Evolutionary conservation across 2,888 invertebrate species (phyloP).

Genomic region (Girardia tigrina): DNA sequence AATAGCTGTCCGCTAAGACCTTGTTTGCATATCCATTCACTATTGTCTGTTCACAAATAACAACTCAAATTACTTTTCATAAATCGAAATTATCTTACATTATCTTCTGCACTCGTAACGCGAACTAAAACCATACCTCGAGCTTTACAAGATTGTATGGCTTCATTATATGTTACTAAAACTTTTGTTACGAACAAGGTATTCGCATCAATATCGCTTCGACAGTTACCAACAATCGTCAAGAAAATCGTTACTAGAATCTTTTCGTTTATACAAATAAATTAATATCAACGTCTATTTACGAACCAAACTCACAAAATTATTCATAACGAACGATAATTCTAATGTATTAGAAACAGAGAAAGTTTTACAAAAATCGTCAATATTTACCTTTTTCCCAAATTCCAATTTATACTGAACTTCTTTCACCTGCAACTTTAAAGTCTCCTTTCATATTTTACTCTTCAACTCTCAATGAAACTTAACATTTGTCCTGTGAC

Average conservation of each 20-base stretch:
- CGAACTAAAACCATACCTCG: conserved; percentile 2
- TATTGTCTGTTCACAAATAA: not conserved
- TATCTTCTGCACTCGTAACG: not conserved
- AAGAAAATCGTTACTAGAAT: not conserved
- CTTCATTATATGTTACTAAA: not conserved
- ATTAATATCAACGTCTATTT: too few relatives aligned
- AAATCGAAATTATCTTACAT: not conserved
- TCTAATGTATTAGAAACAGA: too few relatives aligned
- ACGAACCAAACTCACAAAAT: not conserved
- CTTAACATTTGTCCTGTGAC: too few relatives aligned
- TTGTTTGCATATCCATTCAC: not conserved
- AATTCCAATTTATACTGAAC: too few relatives aligned
- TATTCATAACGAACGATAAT: not conserved
- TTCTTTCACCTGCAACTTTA: too few relatives aligned
- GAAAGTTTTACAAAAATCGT: too few relatives aligned
- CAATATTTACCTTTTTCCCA: too few relatives aligned
- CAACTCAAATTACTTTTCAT: too few relatives aligned
- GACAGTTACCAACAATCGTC: not conserved
- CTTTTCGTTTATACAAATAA: not conserved
- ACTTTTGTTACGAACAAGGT: not conserved
- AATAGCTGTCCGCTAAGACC: not conserved
- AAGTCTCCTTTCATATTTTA: too few relatives aligned
- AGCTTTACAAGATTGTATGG: conserved; percentile 10
- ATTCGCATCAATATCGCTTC: not conserved
- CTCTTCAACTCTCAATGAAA: too few relatives aligned